Evolutionary conservation across 2,797 vertebrate species (phyloP), one percentile per base, ranked within the genome.

Genomic region (Pangasius krempfi): DNA sequence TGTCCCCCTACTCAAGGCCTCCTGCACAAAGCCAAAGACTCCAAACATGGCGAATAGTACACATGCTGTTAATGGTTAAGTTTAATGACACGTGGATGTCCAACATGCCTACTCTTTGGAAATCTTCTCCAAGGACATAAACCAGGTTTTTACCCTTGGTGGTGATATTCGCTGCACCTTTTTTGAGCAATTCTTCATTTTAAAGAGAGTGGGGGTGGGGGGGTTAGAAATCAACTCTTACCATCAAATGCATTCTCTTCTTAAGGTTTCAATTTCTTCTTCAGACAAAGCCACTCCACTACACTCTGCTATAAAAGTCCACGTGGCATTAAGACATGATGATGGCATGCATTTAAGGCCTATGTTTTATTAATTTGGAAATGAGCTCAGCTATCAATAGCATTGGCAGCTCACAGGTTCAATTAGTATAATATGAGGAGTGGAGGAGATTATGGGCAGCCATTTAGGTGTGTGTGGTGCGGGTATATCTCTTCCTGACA

Each of bases 321-420:
- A 91, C 93, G 93, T 93, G 94, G 93, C 94, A 93, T 89, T 91
- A 86, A 94, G 94, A 93, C 93, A 92, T 88, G 94, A 94, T 91
- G 90, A 91, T 89, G 92, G 90, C 93, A 91, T 91, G 92, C 94
- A 93, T 94, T 93, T 93, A 93, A 85, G 92, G 92, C 90, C 93
- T 92, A 96, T 96, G 95, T 96, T 96, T 96, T 95, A 96, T 96
- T 96, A 95, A 96, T 96, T 95, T 95, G 95, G 91, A 95, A 95
- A 96, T 96, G 96, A 96, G 96, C 95, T 96, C 95, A 96, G 95
- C 95, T 95, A 95, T 95, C 96, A 95, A 96, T 95, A 95, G 94
- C 87, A 87, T 89, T 94, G 94, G 95, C 94, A 73, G 93, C 95
- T 95, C 94, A 92, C 95, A 94, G 95, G 95, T 94, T 96, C 96